Evolutionary conservation across 2,113 vertebrate genomes (phyloP).

Genomic region (Chelonoidis abingdonii): DNA sequence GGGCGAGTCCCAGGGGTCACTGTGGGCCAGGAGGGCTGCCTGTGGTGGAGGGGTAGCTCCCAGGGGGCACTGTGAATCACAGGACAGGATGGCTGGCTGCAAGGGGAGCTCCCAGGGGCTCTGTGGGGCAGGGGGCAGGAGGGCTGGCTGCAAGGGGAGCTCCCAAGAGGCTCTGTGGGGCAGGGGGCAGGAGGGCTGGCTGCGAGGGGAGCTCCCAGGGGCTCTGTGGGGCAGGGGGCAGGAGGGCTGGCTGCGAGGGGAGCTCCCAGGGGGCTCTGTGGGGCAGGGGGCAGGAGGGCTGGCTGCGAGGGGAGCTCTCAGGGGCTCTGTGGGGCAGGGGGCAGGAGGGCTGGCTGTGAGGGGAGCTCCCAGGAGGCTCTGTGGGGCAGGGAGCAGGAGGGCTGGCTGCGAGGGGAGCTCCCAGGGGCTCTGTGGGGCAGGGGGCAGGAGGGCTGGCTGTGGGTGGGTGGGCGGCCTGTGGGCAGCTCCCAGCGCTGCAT

Average conservation of each 20-base stretch:
- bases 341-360: no score
- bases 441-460: neutral
- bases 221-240: neutral
- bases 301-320: neutral
- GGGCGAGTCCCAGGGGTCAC: neutral
- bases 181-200: neutral
- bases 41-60: neutral
- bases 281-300: neutral
- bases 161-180: neutral
- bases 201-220: neutral
- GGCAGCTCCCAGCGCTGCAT: neutral
- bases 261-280: neutral
- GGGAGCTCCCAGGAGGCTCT: neutral
- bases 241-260: neutral
- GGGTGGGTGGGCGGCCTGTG: no score
- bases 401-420: neutral
- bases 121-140: neutral
- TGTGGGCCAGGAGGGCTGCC: neutral
- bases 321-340: neutral
- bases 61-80: neutral
- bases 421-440: neutral
- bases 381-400: neutral
- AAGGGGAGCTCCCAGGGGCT: rapidly evolving
- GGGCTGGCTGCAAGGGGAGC: neutral
- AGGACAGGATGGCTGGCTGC: no score